Percentiles rank a stretch among this genome's conserved stretches.
Conservation (phyloP, 2,888 invertebrate species). For the Ennomos erosarius region DNA sequence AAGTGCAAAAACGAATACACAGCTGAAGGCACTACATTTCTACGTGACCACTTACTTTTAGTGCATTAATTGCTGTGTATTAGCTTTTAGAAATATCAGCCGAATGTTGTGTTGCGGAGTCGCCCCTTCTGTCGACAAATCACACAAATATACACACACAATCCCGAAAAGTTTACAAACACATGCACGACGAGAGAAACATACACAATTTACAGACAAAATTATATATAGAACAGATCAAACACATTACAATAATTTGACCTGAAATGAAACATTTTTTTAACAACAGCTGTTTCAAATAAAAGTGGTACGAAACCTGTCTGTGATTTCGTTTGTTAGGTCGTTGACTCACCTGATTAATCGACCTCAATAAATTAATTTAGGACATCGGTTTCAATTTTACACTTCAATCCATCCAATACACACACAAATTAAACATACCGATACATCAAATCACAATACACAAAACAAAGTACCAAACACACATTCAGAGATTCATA, state of each 20-base stretch:
- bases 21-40: constrained; percentile 18
- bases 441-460: neutral
- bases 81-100: constrained; percentile 57
- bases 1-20: constrained; percentile 35
- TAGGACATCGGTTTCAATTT: constrained; percentile 21
- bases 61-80: constrained; percentile 58
- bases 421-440: constrained; percentile 10
- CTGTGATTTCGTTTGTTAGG: neutral
- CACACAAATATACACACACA: constrained; percentile 57
- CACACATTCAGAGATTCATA: constrained; percentile 17
- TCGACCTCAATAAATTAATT: constrained; percentile 20
- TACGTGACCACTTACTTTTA: constrained; percentile 61
- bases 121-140: constrained; percentile 68
- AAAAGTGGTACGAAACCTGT: too few relatives aligned
- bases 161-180: constrained; percentile 43
- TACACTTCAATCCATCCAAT: constrained; percentile 14
- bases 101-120: constrained; percentile 47
- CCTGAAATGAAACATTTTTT: too few relatives aligned
- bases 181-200: constrained; percentile 30
- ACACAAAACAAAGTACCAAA: neutral
- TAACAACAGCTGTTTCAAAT: too few relatives aligned
- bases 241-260: too few relatives aligned
- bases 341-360: constrained; percentile 25
- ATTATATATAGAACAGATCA: neutral
- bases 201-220: constrained; percentile 8